phyloP scores from a whole-genome alignment of 1,140 invertebrate species.

The Euglossa dilemma region DNA sequence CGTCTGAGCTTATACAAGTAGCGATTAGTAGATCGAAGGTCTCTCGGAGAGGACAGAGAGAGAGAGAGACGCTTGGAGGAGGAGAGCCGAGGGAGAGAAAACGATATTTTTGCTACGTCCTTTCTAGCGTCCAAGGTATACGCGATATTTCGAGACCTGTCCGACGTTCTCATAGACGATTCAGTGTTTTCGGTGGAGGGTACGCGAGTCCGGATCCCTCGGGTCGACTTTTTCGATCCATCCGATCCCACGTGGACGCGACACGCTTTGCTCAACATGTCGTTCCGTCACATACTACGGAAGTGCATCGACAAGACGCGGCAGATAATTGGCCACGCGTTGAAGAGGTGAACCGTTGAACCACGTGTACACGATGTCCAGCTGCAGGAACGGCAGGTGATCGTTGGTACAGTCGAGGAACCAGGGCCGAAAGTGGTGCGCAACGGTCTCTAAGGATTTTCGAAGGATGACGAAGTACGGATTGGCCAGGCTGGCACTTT shows the following conservation, averaged over 20 bases:
- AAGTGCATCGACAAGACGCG: constrained; percentile 73
- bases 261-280: constrained; percentile 58
- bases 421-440: neutral
- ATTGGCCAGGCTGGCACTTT: constrained; percentile 77
- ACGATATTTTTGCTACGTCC: constrained; percentile 74
- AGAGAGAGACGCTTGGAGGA: too few species aligned
- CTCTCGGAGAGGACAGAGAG: neutral
- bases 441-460: neutral
- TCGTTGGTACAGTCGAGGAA: constrained; percentile 27
- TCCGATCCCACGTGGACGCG: neutral
- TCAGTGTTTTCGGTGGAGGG: neutral
- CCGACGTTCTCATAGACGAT: too few species aligned
- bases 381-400: constrained; percentile 18
- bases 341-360: constrained; percentile 59
- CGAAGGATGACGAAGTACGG: constrained; percentile 79
- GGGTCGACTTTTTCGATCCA: too few species aligned
- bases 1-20: constrained; percentile 64
- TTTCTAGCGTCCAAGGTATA: constrained; percentile 59
- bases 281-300: constrained; percentile 69
- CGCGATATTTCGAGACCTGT: neutral
- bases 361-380: neutral
- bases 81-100: neutral
- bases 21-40: constrained; percentile 32
- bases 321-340: constrained; percentile 62
- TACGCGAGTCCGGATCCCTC: too few species aligned